These are phyloP conservation scores for Grammomys surdaster DNA, from an alignment of 2,113 vertebrate genomes.

Conservation along the genomic window DNA sequence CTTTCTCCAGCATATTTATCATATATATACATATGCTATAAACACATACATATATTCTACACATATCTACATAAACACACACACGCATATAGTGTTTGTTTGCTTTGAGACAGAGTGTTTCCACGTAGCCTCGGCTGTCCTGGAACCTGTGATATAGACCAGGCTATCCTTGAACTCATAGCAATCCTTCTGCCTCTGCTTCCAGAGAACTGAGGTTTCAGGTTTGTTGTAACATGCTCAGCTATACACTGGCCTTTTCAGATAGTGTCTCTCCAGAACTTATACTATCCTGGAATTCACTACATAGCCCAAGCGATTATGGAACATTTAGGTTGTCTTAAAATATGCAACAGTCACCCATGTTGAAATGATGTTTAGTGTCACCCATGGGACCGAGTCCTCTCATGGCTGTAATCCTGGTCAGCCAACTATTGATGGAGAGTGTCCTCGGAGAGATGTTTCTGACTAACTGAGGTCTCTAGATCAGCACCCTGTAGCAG, in stretches of 20 bases:
- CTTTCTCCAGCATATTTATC: background rate
- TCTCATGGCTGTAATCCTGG: rapidly evolving
- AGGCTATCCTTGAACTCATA: background rate
- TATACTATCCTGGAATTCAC: background rate
- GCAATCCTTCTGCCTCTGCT: background rate
- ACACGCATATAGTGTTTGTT: background rate
- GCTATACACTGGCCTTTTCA: background rate
- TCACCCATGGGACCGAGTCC: background rate
- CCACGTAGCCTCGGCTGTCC: background rate
- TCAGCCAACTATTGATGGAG: background rate
- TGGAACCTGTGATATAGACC: background rate
- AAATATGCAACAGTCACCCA: background rate
- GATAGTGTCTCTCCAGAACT: background rate
- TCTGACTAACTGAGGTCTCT: background rate
- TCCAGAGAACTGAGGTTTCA: background rate
- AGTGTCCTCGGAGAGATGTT: background rate
- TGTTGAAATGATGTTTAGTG: background rate
- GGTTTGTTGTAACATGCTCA: background rate
- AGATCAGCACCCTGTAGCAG: background rate
- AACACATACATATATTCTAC: background rate
- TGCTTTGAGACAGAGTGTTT: background rate
- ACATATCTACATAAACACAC: background rate
- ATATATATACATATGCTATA: too few species aligned
- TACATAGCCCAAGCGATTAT: background rate
- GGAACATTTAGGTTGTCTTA: background rate